Evolutionary conservation across 2,797 vertebrate genomes (phyloP).

Genomic region (Glyptemys insculpta): DNA sequence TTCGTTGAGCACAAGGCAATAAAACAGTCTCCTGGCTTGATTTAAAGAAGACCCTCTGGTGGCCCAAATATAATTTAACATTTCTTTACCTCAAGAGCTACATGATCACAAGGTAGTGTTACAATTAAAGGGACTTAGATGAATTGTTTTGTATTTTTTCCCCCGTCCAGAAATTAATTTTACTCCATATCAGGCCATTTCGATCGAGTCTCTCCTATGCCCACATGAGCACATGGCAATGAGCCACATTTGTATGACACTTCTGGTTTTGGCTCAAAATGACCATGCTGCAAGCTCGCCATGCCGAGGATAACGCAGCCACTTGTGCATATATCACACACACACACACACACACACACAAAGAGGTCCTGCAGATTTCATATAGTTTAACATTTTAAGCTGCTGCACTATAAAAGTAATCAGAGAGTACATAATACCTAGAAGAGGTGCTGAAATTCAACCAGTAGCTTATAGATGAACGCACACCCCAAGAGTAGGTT

Average conservation of each 20-base stretch:
- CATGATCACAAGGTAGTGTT: conserved; percentile 34
- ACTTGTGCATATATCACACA: background rate
- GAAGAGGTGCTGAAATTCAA: background rate
- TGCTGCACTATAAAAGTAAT: background rate
- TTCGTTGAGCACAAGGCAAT: conserved; percentile 35
- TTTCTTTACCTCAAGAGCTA: conserved; percentile 19
- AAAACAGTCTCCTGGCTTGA: conserved; percentile 31
- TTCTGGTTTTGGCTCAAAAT: background rate
- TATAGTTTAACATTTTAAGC: background rate
- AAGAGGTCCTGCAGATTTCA: background rate
- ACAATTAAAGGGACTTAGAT: conserved; percentile 49
- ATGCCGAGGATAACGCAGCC: background rate
- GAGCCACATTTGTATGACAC: background rate
- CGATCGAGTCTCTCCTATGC: background rate
- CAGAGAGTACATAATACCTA: background rate
- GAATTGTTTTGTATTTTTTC: background rate
- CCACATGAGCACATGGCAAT: background rate
- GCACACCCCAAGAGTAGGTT: background rate
- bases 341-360: too few species aligned
- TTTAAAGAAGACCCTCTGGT: conserved; percentile 24
- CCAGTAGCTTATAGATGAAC: background rate
- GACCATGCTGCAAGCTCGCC: background rate
- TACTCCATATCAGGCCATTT: background rate
- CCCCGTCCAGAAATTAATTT: background rate
- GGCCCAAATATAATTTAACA: conserved; percentile 26